Percentiles rank a stretch among this genome's conserved stretches.
Conservation (phyloP, 2,888 invertebrate species). For the Tenthredo amoena region DNA sequence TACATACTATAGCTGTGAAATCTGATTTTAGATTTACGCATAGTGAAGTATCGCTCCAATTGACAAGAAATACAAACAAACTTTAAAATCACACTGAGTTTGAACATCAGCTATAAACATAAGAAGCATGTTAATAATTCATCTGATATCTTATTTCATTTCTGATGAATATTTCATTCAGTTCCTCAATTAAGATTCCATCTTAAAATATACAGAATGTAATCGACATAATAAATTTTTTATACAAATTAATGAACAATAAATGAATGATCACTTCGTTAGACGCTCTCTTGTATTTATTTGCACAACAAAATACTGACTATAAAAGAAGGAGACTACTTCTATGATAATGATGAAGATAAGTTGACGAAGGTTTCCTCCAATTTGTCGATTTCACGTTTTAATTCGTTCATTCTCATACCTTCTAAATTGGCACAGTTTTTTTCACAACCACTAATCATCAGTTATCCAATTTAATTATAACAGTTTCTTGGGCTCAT, state of each 20-base stretch:
- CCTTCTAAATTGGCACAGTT: too few relatives aligned
- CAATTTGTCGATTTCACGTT: too few relatives aligned
- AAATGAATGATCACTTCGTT: not conserved
- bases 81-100: not conserved
- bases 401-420: too few relatives aligned
- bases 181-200: too few relatives aligned
- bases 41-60: not conserved
- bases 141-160: not conserved
- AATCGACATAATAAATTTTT: not conserved
- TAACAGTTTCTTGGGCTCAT: too few relatives aligned
- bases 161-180: not conserved
- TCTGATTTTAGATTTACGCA: too few relatives aligned
- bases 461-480: too few relatives aligned
- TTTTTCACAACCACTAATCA: too few relatives aligned
- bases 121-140: not conserved
- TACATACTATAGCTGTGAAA: not conserved
- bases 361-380: too few relatives aligned
- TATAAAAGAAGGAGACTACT: not conserved
- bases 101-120: not conserved
- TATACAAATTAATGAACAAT: constrained; percentile 25
- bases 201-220: not conserved
- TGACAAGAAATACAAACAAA: not conserved
- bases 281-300: not conserved
- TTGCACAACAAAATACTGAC: not conserved
- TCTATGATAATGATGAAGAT: too few relatives aligned